These are phyloP conservation scores for Motacilla tschutschensis DNA, from an alignment of 2,113 vertebrate species.

Conservation along the genomic window DNA sequence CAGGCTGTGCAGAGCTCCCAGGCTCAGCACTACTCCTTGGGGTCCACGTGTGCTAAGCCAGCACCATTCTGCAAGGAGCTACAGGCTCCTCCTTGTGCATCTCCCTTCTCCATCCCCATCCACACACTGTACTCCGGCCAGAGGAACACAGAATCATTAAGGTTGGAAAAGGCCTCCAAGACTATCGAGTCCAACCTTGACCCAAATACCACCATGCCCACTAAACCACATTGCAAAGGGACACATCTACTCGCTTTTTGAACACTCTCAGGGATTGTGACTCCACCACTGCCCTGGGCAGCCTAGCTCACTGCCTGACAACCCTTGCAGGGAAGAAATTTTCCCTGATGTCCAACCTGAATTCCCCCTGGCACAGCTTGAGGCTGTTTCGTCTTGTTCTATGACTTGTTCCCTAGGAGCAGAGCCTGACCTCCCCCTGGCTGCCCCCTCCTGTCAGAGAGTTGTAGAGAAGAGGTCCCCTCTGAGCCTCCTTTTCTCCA, in stretches of 20 bases:
- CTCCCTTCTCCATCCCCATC: not conserved
- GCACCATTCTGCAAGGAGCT: fast-evolving
- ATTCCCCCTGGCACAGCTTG: not conserved
- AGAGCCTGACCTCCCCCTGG: fast-evolving
- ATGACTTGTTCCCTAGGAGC: not conserved
- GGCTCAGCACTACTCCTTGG: fast-evolving
- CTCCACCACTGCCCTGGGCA: not conserved
- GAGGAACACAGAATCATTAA: not conserved
- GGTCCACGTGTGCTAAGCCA: fast-evolving
- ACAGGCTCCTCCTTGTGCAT: not conserved
- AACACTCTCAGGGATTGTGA: not conserved
- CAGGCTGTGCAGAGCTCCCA: not conserved
- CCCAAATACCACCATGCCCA: not conserved
- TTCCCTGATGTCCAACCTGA: not conserved
- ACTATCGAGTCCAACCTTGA: not conserved
- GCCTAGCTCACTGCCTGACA: not conserved
- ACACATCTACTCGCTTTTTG: not conserved
- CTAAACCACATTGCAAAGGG: not conserved
- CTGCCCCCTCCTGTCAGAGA: not conserved
- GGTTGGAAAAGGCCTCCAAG: not conserved
- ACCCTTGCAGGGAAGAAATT: not conserved
- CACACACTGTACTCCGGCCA: not conserved
- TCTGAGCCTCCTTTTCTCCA: not conserved
- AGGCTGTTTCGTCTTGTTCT: not conserved
- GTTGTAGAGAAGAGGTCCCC: not conserved